These are phyloP conservation scores for Leucania comma DNA, from an alignment of 2,888 invertebrate genomes.

Conservation along the genomic window DNA sequence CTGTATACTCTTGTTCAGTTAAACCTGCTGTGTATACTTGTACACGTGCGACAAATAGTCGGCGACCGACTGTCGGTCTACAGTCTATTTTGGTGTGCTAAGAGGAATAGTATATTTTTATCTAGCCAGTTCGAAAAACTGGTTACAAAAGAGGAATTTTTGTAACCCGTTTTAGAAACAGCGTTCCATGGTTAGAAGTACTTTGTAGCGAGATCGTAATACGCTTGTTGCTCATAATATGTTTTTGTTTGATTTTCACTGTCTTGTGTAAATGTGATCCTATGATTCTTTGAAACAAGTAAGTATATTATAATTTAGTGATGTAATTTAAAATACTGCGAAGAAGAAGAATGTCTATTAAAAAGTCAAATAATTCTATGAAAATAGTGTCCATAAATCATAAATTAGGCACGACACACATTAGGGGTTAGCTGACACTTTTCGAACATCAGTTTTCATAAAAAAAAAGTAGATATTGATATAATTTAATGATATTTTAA, in stretches of 20 bases:
- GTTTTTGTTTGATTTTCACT: slow-evolving; percentile 24
- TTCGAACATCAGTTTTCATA: no score
- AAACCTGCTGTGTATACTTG: not conserved
- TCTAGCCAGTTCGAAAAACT: slow-evolving; percentile 44
- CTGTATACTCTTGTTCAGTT: not conserved
- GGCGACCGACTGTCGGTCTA: slow-evolving; percentile 45
- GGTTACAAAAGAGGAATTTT: slow-evolving; percentile 25
- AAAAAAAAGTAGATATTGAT: no score
- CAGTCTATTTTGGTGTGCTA: slow-evolving; percentile 41
- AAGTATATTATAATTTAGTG: not conserved
- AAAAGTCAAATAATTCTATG: no score
- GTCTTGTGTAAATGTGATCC: not conserved
- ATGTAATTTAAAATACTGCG: not conserved
- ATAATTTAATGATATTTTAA: no score
- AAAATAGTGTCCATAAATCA: no score
- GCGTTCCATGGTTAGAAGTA: slow-evolving; percentile 20
- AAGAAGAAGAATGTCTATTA: not conserved
- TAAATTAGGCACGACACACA: no score
- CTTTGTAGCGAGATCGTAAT: slow-evolving; percentile 22
- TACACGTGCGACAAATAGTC: slow-evolving; percentile 35
- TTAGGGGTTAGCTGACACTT: no score
- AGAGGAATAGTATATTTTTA: slow-evolving; percentile 41
- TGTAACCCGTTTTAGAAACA: slow-evolving; percentile 7
- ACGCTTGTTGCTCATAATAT: slow-evolving; percentile 3
- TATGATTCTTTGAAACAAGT: not conserved